Base-by-base conservation (phyloP, 2,888 invertebrate genomes). In the Phymatocera aterrima region DNA sequence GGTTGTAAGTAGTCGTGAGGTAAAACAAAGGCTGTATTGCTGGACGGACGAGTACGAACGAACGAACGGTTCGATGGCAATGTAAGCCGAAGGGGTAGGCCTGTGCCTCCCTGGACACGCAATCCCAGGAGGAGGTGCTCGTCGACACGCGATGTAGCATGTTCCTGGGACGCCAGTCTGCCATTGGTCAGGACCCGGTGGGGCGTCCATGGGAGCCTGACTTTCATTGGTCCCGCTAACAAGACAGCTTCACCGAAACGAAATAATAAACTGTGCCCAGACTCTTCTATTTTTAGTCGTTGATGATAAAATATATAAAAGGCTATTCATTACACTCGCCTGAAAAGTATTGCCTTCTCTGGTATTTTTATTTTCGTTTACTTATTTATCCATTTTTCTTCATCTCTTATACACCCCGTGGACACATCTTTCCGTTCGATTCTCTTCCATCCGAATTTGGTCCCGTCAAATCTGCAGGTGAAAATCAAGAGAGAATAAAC, bases 91-190 rank as follows among this genome's bases (percentile, higher is more conserved):
- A 80, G 79, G 72, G 75, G 79, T 81, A 81, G 81, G 78, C 75
- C 75, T 57, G 57, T 75, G 75, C 57, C 75, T 57, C 57, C 75
- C 75, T 75, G 75, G 75, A 75, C 82, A 83, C 84, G 83, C 83
- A 84, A 85, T 84, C 82, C 85, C 84, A 84, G 88, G 87, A 88
- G 90, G 90, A 89, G 90, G 90, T 86, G 87, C 89, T 87, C 87
- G 85, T 82, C 87, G 88, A 87, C 89, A 89, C 89, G 90, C 89
- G 88, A 89, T 88, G 88, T 88, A 86, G 88, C 88, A 86, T 89
- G 89, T 88, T 87, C 83, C 80, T 81, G 81, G 82, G 83, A 78
- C 84, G 81, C 81, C 72, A 83, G 78, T 51, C 82, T 79, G 79
- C 83, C 86, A 90, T 90, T 90, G 90, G 90, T 82, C 80, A 82